Evolutionary conservation across 2,113 vertebrate species (phyloP), one percentile per base, ranked within the genome.

Genomic region (Epinephelus moara): DNA sequence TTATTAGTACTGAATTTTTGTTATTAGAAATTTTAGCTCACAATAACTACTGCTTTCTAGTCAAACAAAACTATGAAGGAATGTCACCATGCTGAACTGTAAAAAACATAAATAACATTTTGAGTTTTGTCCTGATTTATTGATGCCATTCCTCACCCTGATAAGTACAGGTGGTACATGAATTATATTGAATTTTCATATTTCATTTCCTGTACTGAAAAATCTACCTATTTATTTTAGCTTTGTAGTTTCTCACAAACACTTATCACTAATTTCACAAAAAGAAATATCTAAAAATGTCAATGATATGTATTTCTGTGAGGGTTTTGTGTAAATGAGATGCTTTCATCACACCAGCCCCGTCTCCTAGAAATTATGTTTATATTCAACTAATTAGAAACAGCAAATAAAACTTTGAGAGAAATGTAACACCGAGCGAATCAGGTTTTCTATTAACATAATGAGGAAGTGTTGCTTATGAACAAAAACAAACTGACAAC

Each of bases 231-330:
- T 61, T 37, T 21, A 62, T 5, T 37, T 21, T 61, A 4, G n/a
- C 27, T 62, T 23, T 25, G 53, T 3, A 56, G 52, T 8, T 23
- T 37, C 25, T n/a, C 12, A 73, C 23, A 59, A 27, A 30, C 67
- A n/a, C 14, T 27, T 19, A 10, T 42, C n/a, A 14, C 15, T 42
- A 64, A 55, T 27, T 64, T 64, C 53, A 63, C 30, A 15, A 53
- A 63, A 10, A 52, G 0, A 17, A n/a, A 37, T 3, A 52, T 13
- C 25, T 55, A 5, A 27, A 68, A 78, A 49, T 18, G 7, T 49
- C 12, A 77, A 33, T 56, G 37, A 67, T 57, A 33, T 45, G 49
- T 66, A 72, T 72, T 80, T 45, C 18, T 45, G 13, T 62, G 37
- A 78, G 68, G 57, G 25, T 67, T 33, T 68, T 60, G 21, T 49